These are phyloP conservation scores for Serilophus lunatus DNA, from an alignment of 2,113 vertebrate species.

Conservation along the genomic window DNA sequence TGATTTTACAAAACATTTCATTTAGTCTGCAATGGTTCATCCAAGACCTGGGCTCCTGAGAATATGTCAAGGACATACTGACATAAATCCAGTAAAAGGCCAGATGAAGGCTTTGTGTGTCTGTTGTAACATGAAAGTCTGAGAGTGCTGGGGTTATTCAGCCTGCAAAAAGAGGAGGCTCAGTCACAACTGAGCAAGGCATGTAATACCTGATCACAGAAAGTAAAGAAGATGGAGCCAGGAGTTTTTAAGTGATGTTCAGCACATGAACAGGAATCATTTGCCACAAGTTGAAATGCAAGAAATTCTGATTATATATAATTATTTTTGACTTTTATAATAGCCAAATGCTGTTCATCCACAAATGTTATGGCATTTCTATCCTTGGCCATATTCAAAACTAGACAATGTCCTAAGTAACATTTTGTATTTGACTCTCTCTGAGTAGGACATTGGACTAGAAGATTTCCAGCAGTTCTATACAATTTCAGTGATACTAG, in stretches of 20 bases:
- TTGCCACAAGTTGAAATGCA: neutral
- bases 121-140: rapidly evolving
- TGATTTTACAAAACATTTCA: neutral
- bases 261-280: neutral
- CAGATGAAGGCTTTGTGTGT: neutral
- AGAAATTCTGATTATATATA: neutral
- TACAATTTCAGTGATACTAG: neutral
- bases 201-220: neutral
- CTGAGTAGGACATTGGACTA: neutral
- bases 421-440: neutral
- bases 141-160: neutral
- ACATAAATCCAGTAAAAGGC: neutral
- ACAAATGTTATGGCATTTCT: neutral
- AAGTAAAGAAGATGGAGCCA: neutral
- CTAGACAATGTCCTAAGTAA: neutral
- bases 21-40: neutral
- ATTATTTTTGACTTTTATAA: neutral
- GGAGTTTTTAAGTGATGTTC: neutral
- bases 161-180: neutral
- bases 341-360: neutral
- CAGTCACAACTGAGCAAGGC: neutral
- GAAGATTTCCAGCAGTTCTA: neutral
- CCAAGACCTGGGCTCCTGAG: neutral
- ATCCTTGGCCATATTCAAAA: neutral
- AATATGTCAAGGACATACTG: neutral